A percentile compares a stretch with the other conserved stretches of the same genome.
These are phyloP conservation scores for Biston betularia DNA, from an alignment of 2,888 invertebrate genomes.

Conservation along the genomic window DNA sequence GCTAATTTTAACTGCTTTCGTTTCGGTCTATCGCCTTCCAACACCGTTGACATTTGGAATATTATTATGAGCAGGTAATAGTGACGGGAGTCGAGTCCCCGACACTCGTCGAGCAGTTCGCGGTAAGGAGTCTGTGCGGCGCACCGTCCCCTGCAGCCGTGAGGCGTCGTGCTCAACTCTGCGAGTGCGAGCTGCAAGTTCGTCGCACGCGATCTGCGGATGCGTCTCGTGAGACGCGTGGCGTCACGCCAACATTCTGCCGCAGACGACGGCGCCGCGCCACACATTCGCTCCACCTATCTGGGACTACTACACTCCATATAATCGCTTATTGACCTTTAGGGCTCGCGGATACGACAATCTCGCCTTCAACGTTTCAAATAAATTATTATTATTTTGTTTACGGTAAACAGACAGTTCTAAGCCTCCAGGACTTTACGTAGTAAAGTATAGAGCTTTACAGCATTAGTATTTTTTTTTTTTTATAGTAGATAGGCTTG, in stretches of 20 bases:
- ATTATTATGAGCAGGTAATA: slow-evolving; percentile 10
- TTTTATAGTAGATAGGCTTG: no score
- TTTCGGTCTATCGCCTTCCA: slow-evolving; percentile 20
- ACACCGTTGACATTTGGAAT: slow-evolving; percentile 13
- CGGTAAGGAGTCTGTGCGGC: neutral
- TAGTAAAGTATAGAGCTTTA: no score
- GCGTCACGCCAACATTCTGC: slow-evolving; percentile 20
- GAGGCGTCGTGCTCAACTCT: neutral
- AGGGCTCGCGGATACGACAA: neutral
- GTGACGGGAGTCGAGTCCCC: neutral
- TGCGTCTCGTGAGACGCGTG: neutral
- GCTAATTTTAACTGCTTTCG: slow-evolving; percentile 38
- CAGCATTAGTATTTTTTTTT: no score
- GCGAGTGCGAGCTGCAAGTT: neutral
- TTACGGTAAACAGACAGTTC: no score
- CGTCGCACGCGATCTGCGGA: neutral
- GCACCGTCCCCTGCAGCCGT: neutral
- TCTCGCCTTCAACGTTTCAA: neutral
- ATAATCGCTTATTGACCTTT: slow-evolving; percentile 21
- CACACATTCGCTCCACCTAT: no score
- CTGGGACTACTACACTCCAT: slow-evolving; percentile 1
- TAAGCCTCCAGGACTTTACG: no score
- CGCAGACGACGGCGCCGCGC: neutral
- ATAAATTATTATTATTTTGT: no score
- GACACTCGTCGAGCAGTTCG: neutral